phyloP scores from a whole-genome alignment of 2,797 vertebrate species.

The Hemitrygon akajei region DNA sequence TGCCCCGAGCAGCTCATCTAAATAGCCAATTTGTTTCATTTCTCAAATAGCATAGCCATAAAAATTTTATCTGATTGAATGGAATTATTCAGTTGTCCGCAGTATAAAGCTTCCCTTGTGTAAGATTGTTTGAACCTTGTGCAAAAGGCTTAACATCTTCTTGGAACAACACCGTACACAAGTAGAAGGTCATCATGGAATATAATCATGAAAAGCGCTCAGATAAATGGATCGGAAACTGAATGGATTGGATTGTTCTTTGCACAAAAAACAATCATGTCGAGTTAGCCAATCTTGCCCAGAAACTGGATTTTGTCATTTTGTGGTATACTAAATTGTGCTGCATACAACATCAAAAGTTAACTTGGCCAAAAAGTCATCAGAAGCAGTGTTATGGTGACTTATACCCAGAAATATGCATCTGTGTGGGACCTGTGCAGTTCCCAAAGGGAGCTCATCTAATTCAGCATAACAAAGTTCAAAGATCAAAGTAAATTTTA shows the following conservation, averaged over 20 bases:
- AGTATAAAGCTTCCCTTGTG: background rate
- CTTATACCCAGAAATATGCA: too few species aligned
- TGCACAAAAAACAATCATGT: background rate
- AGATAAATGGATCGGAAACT: background rate
- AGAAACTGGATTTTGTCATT: too few species aligned
- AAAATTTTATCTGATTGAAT: background rate
- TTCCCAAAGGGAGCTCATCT: too few species aligned
- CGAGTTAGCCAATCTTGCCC: background rate
- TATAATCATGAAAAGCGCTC: conserved; percentile 1
- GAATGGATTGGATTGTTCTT: background rate
- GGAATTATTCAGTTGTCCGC: background rate
- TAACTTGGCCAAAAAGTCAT: too few species aligned
- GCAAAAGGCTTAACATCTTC: too few species aligned
- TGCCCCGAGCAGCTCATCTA: background rate
- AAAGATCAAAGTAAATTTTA: too few species aligned
- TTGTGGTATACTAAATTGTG: too few species aligned
- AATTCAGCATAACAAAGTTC: too few species aligned
- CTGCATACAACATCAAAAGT: too few species aligned
- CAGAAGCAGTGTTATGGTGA: too few species aligned
- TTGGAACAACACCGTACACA: background rate
- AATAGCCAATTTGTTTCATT: background rate
- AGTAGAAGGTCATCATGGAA: background rate
- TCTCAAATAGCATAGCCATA: background rate
- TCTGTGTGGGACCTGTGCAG: too few species aligned
- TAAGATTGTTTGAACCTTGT: background rate